Percentiles rank a stretch among this genome's conserved stretches.
Conservation (phyloP, 2,113 vertebrate genomes). For the Syngnathus typhle region DNA sequence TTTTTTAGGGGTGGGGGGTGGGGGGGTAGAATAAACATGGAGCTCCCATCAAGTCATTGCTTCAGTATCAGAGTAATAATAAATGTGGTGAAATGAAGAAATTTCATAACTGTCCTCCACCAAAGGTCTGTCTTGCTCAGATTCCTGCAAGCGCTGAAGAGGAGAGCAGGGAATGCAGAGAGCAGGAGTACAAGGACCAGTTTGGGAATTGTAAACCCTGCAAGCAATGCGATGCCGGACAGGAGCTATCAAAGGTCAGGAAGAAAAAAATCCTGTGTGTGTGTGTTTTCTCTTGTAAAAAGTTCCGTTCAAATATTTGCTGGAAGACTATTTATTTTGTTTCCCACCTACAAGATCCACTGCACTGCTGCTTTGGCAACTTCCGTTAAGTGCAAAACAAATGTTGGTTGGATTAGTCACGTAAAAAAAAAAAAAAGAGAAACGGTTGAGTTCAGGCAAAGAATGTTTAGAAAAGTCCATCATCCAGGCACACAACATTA, state of each 20-base stretch:
- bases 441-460: slow-evolving; percentile 26
- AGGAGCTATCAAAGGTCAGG: slow-evolving; percentile 90
- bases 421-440: slow-evolving; percentile 1
- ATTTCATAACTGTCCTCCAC: slow-evolving; percentile 38
- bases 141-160: slow-evolving; percentile 77
- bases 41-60: slow-evolving; percentile 18
- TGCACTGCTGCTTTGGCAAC: slow-evolving; percentile 18
- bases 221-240: slow-evolving; percentile 90
- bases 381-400: slow-evolving; percentile 21
- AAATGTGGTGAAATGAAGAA: slow-evolving; percentile 40
- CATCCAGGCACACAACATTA: slow-evolving; percentile 47
- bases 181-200: slow-evolving; percentile 86
- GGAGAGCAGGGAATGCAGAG: slow-evolving; percentile 84
- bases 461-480: slow-evolving; percentile 48
- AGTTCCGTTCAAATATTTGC: slow-evolving; percentile 2
- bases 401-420: slow-evolving; percentile 2
- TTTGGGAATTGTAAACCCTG: slow-evolving; percentile 83
- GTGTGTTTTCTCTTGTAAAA: background rate
- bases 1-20: too few species aligned
- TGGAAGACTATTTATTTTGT: slow-evolving; percentile 12
- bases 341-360: slow-evolving; percentile 16
- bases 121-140: slow-evolving; percentile 59
- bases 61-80: background rate
- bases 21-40: too few species aligned
- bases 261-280: background rate